Evolutionary conservation across 2,113 vertebrate species (phyloP).

Genomic region (Raphicerus campestris): DNA sequence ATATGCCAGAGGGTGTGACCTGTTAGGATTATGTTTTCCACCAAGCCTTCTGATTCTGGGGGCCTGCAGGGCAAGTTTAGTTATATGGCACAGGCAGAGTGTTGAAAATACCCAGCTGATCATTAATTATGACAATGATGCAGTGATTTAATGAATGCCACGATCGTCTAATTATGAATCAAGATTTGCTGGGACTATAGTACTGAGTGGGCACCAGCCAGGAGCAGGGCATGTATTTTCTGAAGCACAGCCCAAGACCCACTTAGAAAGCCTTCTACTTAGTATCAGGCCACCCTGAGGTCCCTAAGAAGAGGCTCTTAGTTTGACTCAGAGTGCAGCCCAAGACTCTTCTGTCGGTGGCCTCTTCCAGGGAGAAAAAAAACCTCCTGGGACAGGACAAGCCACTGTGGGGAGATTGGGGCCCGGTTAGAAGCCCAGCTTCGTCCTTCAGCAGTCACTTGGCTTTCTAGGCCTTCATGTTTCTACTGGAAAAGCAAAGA

Average conservation of each 20-base stretch:
- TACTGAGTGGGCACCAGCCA: too few species aligned
- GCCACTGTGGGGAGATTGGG: background rate
- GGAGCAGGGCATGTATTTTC: background rate
- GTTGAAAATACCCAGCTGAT: too few species aligned
- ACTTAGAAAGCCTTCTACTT: background rate
- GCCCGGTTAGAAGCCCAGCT: background rate
- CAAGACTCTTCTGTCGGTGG: background rate
- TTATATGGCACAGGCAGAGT: too few species aligned
- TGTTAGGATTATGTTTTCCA: background rate
- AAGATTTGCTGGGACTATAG: background rate
- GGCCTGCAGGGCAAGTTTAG: background rate
- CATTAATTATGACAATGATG: too few species aligned
- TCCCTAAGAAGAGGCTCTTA: background rate
- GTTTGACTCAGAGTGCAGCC: background rate
- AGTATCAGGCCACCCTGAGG: too few species aligned
- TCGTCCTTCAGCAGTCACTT: too few species aligned
- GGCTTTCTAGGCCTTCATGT: background rate
- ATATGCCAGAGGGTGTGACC: background rate
- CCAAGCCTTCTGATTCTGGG: background rate
- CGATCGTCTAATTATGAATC: background rate
- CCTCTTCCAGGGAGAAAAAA: background rate
- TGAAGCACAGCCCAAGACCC: background rate
- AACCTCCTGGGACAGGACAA: background rate
- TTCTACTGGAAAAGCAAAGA: background rate
- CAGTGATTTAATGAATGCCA: too few species aligned